phyloP scores from a whole-genome alignment of 2,888 invertebrate genomes.

The Tetranychus piercei region DNA sequence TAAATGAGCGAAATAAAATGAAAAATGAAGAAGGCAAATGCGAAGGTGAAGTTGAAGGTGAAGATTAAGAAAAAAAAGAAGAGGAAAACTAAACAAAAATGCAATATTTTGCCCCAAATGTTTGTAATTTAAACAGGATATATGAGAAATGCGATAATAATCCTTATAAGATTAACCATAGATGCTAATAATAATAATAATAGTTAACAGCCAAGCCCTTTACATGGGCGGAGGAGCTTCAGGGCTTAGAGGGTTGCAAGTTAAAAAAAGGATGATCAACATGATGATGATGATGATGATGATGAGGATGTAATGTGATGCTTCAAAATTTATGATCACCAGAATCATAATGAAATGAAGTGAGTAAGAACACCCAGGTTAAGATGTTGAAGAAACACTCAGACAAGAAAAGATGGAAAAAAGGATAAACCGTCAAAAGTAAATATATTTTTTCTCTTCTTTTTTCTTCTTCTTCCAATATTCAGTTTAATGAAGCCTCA shows the following conservation, averaged over 20 bases:
- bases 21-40: too few species aligned
- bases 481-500: not conserved
- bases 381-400: not conserved
- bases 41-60: too few species aligned
- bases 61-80: too few species aligned
- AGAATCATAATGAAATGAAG: not conserved
- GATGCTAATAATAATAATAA: too few species aligned
- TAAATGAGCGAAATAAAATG: too few species aligned
- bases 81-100: too few species aligned
- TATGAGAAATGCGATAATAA: too few species aligned
- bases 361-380: not conserved
- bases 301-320: slow-evolving; percentile 1
- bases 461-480: too few species aligned
- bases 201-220: not conserved
- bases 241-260: not conserved
- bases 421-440: not conserved
- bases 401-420: not conserved
- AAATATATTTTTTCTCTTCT: not conserved
- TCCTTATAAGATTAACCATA: too few species aligned
- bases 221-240: not conserved
- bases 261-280: too few species aligned
- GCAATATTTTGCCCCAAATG: too few species aligned
- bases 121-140: too few species aligned
- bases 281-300: not conserved
- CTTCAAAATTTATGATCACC: not conserved